Evolutionary conservation across 1,140 invertebrate genomes (phyloP).

Genomic region (Tetragonula clypearis): DNA sequence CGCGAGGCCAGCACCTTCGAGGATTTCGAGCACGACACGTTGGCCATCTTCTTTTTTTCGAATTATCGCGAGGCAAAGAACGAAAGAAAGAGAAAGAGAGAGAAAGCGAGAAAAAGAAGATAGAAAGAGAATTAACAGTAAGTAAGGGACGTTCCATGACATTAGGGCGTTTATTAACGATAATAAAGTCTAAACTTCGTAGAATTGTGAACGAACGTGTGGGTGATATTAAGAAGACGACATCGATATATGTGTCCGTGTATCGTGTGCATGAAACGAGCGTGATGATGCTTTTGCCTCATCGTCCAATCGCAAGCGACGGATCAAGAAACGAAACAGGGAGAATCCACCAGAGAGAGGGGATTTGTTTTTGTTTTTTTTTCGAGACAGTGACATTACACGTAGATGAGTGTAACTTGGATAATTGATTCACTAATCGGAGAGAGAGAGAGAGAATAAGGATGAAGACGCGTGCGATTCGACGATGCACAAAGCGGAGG

Average conservation of each 20-base stretch:
- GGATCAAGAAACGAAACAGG: neutral
- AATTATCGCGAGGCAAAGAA: conserved; percentile 13
- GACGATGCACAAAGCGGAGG: neutral
- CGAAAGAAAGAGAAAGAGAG: conserved; percentile 44
- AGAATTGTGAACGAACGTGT: conserved; percentile 61
- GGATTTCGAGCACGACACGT: neutral
- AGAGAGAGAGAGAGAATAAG: too few species aligned
- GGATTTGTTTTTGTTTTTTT: too few species aligned
- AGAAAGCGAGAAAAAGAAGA: conserved; percentile 45
- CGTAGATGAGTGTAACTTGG: too few species aligned
- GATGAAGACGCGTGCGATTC: neutral
- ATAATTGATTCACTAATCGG: neutral
- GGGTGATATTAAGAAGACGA: conserved; percentile 39
- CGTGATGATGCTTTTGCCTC: conserved; percentile 4
- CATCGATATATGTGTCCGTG: neutral
- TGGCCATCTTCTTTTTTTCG: conserved; percentile 11
- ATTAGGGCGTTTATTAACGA: conserved; percentile 68
- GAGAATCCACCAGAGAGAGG: neutral
- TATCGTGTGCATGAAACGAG: conserved; percentile 11
- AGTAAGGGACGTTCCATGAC: conserved; percentile 76
- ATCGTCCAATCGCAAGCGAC: neutral
- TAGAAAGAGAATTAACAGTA: conserved; percentile 23
- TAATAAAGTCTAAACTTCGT: conserved; percentile 41
- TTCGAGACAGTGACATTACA: too few species aligned
- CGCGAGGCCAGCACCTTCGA: neutral